Evolutionary conservation across 1,140 invertebrate species (phyloP).

Genomic region (Probaryconus sp.): DNA sequence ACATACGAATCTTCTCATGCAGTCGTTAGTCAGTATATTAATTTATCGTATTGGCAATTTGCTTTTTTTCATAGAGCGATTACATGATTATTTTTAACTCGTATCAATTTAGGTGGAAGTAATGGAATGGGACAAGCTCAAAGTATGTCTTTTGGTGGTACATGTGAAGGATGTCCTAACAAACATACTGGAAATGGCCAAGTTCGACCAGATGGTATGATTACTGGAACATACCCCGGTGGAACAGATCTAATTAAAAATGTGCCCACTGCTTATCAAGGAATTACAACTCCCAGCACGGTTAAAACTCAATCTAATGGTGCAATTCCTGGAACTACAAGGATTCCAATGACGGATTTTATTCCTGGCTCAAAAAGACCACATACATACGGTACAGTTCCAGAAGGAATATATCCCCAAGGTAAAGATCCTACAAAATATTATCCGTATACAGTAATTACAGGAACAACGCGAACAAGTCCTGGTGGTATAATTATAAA

Average conservation of each 20-base stretch:
- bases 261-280: too few relatives aligned
- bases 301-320: too few relatives aligned
- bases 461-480: slow-evolving; percentile 6
- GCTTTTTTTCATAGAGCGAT: slow-evolving; percentile 13
- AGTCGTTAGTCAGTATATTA: slow-evolving; percentile 84
- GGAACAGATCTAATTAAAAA: too few relatives aligned
- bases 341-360: too few relatives aligned
- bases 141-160: slow-evolving; percentile 80
- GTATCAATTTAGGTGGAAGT: slow-evolving; percentile 79
- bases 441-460: too few relatives aligned
- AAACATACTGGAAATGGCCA: slow-evolving; percentile 28
- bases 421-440: too few relatives aligned
- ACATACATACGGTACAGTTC: too few relatives aligned
- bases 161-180: slow-evolving; percentile 74
- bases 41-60: not conserved
- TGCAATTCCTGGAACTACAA: too few relatives aligned
- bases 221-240: slow-evolving; percentile 4
- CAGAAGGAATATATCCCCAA: not conserved
- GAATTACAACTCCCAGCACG: too few relatives aligned
- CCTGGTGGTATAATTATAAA: slow-evolving; percentile 13
- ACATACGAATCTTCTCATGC: slow-evolving; percentile 84
- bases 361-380: slow-evolving; percentile 6
- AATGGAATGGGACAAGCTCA: slow-evolving; percentile 90
- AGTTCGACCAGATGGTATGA: not conserved
- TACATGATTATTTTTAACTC: not conserved